Percentiles rank a stretch among this genome's conserved stretches.
Conservation (phyloP, 1,140 invertebrate species). For the Drosophila oshimai region DNA sequence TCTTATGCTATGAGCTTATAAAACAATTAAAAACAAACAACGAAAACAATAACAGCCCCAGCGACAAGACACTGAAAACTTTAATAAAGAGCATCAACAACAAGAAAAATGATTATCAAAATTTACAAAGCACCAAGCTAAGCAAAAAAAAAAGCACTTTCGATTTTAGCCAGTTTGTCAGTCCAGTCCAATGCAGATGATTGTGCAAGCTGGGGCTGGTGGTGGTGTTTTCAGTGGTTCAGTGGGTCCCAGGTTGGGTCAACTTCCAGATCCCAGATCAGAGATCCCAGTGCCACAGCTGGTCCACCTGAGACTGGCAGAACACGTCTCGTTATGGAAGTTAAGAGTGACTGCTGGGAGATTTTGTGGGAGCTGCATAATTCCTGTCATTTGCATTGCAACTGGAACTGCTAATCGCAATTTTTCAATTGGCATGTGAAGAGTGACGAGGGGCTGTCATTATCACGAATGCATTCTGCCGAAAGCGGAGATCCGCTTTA, state of each 20-base stretch:
- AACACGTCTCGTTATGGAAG: slow-evolving; percentile 70
- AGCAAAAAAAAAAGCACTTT: slow-evolving; percentile 21
- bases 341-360: slow-evolving; percentile 38
- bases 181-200: slow-evolving; percentile 16
- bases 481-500: slow-evolving; percentile 6
- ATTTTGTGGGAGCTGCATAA: slow-evolving; percentile 44
- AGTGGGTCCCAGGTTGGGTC: slow-evolving; percentile 8
- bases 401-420: slow-evolving; percentile 15
- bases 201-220: slow-evolving; percentile 30
- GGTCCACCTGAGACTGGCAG: slow-evolving; percentile 10
- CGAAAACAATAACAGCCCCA: slow-evolving; percentile 29
- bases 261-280: neutral
- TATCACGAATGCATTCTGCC: slow-evolving; percentile 61
- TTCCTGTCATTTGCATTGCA: slow-evolving; percentile 63
- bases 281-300: neutral
- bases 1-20: slow-evolving; percentile 18
- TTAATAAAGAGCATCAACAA: slow-evolving; percentile 51
- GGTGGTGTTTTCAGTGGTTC: neutral
- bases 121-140: neutral
- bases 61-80: slow-evolving; percentile 24
- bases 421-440: slow-evolving; percentile 22
- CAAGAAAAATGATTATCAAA: slow-evolving; percentile 33
- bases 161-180: slow-evolving; percentile 23
- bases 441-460: slow-evolving; percentile 58
- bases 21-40: slow-evolving; percentile 67